Conservation (phyloP, 2,113 vertebrate genomes). For the Cyanoderma ruficeps region DNA sequence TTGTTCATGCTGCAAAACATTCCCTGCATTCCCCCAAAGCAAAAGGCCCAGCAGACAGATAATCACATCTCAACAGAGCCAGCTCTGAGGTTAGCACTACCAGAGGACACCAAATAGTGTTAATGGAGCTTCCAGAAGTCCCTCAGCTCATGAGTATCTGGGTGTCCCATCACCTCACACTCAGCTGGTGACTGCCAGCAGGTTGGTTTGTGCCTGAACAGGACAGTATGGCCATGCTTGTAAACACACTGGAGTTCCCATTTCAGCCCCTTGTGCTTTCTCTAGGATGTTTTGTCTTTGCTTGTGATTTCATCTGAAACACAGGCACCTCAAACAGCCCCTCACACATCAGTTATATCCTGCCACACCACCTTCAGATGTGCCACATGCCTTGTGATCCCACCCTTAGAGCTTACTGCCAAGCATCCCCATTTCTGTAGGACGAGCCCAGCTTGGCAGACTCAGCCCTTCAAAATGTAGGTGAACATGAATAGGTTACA, state of each 20-base stretch:
- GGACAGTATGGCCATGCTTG: background rate
- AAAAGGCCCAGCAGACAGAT: slow-evolving; percentile 21
- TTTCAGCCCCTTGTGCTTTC: background rate
- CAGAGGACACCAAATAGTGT: slow-evolving; percentile 11
- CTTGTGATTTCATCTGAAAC: background rate
- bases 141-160: background rate
- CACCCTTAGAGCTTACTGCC: background rate
- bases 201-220: background rate
- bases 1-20: slow-evolving; percentile 15
- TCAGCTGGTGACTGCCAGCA: background rate
- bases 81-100: background rate
- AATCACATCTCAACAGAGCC: background rate
- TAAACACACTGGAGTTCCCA: background rate
- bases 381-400: fast-evolving
- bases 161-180: background rate
- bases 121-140: background rate
- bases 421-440: background rate
- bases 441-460: background rate
- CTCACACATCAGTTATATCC: background rate
- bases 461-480: background rate
- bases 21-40: background rate
- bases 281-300: background rate
- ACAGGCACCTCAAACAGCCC: background rate
- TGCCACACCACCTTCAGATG: background rate
- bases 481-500: background rate